A percentile compares a stretch with the other conserved stretches of the same genome.
Conservation (phyloP, 2,113 vertebrate species). For the Pao palembangensis region DNA sequence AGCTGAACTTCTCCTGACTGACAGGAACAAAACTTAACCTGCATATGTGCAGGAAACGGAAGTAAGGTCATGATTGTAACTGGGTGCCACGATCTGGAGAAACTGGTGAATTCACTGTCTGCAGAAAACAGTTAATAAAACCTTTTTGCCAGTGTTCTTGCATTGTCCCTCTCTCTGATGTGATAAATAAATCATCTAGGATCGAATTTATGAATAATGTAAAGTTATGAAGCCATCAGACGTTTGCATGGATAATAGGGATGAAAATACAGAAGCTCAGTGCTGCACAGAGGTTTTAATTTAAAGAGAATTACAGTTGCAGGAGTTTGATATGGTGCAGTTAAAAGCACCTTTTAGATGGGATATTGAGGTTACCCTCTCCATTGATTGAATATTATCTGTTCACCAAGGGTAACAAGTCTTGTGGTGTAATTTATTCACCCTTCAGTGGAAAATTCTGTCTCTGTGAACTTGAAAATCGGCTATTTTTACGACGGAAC, state of each 20-base stretch:
- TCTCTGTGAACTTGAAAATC: background rate
- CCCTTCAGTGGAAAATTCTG: background rate
- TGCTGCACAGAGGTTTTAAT: constrained; percentile 12
- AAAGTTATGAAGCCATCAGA: constrained; percentile 25
- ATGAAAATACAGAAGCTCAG: constrained; percentile 19
- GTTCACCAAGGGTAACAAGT: background rate
- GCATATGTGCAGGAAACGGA: background rate
- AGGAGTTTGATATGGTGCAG: background rate
- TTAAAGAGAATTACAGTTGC: background rate
- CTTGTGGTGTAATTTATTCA: background rate
- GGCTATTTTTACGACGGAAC: constrained; percentile 4
- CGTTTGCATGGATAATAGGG: constrained; percentile 28
- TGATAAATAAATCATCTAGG: constrained; percentile 52
- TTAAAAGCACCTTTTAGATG: background rate
- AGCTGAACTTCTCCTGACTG: constrained; percentile 39
- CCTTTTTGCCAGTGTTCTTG: constrained; percentile 25
- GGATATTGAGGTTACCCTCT: background rate
- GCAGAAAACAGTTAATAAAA: too few species aligned
- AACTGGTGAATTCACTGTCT: too few species aligned
- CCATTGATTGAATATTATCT: background rate
- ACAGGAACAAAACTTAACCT: constrained; percentile 44
- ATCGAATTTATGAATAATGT: constrained; percentile 41
- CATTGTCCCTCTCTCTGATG: constrained; percentile 19
- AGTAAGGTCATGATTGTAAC: too few species aligned
- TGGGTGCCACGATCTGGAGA: too few species aligned